Evolutionary conservation across 2,797 vertebrate species (phyloP), one percentile per base, ranked within the genome.

Genomic region (Sebastes vulpes): DNA sequence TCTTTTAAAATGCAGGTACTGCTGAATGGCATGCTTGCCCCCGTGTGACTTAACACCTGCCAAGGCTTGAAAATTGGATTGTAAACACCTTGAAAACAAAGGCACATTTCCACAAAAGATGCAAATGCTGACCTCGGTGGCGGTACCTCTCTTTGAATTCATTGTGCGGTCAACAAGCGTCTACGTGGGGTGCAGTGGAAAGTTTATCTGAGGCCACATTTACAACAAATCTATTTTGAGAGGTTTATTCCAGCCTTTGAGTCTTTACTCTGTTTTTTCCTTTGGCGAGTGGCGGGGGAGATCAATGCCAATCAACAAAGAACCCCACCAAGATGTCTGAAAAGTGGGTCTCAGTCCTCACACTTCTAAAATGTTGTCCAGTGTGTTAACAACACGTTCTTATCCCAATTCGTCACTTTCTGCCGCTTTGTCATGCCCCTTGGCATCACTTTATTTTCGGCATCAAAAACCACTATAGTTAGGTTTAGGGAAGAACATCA

Each of bases 271-370:
- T 58, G 3, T 10, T 63, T 38, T 60, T 10, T 38, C 1, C 14
- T 26, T 29, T 63, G 31, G 54, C 4, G 1, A 18, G 16, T 61
- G 32, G 73, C 48, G 26, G 28, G 21, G 53, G 7, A 23, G 46
- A 81, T 68, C 25, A 54, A 28, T 64, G 72, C 54, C 53, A 79
- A 57, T 80, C 35, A 69, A 20, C 18, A 28, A 48, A 65, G 4
- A 73, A 56, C 29, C 65, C 63, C 52, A 18, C 54, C 50, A 69
- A 35, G 20, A 18, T 20, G 6, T 12, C 5, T 25, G 58, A 54
- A 53, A 68, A 59, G 26, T 32, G 32, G 9, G 10, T 57, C n/a
- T 53, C 20, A n/a, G 53, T 35, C 58, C 60, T 23, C 7, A 11
- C 14, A 56, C 26, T 67, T 38, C 16, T 46, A 26, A 66, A 38